Conservation (phyloP, 2,113 vertebrate genomes). For the Hystrix cristata region DNA sequence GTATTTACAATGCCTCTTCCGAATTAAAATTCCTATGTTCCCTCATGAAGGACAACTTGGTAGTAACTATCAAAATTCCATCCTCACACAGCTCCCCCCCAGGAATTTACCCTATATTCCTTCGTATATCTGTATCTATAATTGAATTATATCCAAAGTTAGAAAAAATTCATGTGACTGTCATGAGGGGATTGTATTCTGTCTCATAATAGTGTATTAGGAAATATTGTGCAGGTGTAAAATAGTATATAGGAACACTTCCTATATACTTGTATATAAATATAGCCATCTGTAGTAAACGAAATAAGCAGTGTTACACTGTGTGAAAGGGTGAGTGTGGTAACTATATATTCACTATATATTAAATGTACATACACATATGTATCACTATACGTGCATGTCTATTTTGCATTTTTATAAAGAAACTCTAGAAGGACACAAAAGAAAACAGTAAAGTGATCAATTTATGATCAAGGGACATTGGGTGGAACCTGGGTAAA, state of each 20-base stretch:
- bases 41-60: not conserved
- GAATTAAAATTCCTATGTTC: slow-evolving; percentile 23
- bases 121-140: not conserved
- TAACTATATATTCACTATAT: not conserved
- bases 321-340: not conserved
- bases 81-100: not conserved
- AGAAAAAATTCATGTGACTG: slow-evolving; percentile 17
- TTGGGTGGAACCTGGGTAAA: not conserved
- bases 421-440: slow-evolving; percentile 25
- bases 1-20: not conserved
- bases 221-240: not conserved
- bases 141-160: not conserved
- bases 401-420: not conserved
- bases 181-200: not conserved
- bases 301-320: not conserved
- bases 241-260: not conserved
- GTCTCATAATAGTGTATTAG: not conserved
- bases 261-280: not conserved
- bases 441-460: slow-evolving; percentile 5
- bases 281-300: not conserved
- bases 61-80: slow-evolving; percentile 12
- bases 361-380: not conserved
- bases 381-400: not conserved
- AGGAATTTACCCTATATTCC: not conserved
- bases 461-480: not conserved